Base-by-base conservation (phyloP, 2,888 invertebrate species). In the Stenodema calcarata region DNA sequence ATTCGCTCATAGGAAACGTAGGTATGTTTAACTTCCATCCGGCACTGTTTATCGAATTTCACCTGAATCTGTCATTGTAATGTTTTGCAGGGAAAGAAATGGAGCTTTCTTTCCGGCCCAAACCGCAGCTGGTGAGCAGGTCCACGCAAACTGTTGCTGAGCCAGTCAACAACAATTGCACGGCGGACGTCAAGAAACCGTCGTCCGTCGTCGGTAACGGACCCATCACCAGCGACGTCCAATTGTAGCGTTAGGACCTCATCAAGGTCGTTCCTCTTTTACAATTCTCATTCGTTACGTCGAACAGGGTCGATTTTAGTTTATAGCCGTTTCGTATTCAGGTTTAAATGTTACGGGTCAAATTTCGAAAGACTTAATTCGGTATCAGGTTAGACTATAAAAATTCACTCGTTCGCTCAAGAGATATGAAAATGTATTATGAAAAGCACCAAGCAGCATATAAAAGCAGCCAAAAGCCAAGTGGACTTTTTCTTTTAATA, bases 111-210 rank as follows among this genome's bases (percentile, higher is more conserved):
- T 87, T 88, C 73, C 50, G 88, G 73, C 88, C 88, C 16, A 88
- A 88, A 30, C 87, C 88, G 27, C 81, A 86, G 41, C 81, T 83
- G 6, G 87, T 88, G 54, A 88, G 86, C 41, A 47, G 87, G 12
- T 87, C 87, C 1, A 89, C 89, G 6, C 89, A 89, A 62, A 89
- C 89, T 0, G 62, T 81, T 0, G 70, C 75, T 28, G 84, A 86
- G 18, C 79, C 73, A 16, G 87, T 83, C 80, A 87, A 87, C 76
- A 88, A 88, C 44, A 84, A 84, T 35, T 76, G 82, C 42, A 18
- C 50, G 12, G 27, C 80, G 2, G 76, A 69, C 62, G 81, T 81
- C 62, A 79, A 73, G 12, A 79, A 73, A 16, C 16, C 85, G 23
- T 70, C 79, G 41, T 69, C 86, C 83, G 83, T 85, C n/a, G 82